A percentile compares a stretch with the other conserved stretches of the same genome.
Conservation (phyloP, 2,797 vertebrate species). For the Dallia pectoralis region DNA sequence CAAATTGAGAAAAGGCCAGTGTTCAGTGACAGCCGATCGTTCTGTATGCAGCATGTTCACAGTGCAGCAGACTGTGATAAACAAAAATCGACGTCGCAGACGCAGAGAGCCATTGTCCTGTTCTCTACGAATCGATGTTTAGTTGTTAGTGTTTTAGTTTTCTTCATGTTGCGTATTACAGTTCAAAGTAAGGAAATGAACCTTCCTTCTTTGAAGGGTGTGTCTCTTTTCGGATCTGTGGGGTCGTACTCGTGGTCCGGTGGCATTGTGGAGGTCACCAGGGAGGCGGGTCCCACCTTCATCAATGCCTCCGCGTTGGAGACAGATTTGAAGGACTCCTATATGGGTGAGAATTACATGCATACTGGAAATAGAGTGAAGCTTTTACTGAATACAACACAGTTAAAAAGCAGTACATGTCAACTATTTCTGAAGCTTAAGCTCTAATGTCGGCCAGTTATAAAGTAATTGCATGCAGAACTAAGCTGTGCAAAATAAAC, state of each 20-base stretch:
- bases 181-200: background rate
- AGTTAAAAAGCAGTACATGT: background rate
- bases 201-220: conserved; percentile 24
- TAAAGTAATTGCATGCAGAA: background rate
- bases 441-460: background rate
- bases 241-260: conserved; percentile 54
- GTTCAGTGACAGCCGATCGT: no score
- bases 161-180: background rate
- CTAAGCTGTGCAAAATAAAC: background rate
- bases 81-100: no score
- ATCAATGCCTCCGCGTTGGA: conserved; percentile 38
- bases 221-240: conserved; percentile 44
- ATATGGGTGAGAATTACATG: conserved; percentile 36
- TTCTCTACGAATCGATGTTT: no score
- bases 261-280: conserved; percentile 32
- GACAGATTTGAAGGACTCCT: conserved; percentile 42
- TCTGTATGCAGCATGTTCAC: no score
- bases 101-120: no score
- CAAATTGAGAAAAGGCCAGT: no score
- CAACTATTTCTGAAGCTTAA: background rate
- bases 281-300: conserved; percentile 25
- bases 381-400: background rate
- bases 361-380: background rate
- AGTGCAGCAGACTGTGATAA: no score
- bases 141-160: no score